Base-by-base conservation (phyloP, 2,113 vertebrate species). In the Neotoma lepida region DNA sequence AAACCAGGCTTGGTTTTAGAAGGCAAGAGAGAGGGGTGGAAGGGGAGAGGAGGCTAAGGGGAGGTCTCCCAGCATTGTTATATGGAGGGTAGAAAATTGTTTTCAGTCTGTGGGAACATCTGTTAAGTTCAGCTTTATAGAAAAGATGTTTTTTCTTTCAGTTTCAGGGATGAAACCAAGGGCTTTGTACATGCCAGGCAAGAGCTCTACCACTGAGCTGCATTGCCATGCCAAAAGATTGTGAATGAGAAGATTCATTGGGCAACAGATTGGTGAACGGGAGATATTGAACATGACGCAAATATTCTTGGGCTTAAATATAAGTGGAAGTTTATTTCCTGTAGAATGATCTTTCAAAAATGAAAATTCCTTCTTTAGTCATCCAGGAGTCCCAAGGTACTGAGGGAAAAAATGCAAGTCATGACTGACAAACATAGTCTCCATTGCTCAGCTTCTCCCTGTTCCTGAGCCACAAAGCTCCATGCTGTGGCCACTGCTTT, bases 301-400 rank as follows among this genome's bases (percentile, higher is more conserved):
- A 49, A 61, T 90, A 66, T 86, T 41, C n/a, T 51, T 81, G 30
- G 51, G 13, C 49, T 51, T 58, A 39, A 88, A 71, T 88, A 44
- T 70, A 22, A 4, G 10, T 64, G 33, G n/a, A 88, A 93, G 28
- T 93, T 70, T 86, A 86, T 88, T 94, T 91, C 90, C 56, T 22
- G 73, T 68, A 24, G 76, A 95, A 70, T 56, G 3, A 9, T 88
- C 56, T 93, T 94, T 90, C 64, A 68, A 33, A 95, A 91, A 89
- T 89, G 46, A 30, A 68, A 64, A 70, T 91, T 87, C 46, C 30
- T 87, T 26, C 35, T 80, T 94, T 92, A 88, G 73, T 85, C 71
- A 76, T 76, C 17, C 56, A 70, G 54, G 7, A 18, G 33, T 2
- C 56, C 61, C 28, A n/a, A 18, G 61, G 63, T 24, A 91, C 58